phyloP scores from a whole-genome alignment of 2,113 vertebrate genomes.

The Coregonus clupeaformis region DNA sequence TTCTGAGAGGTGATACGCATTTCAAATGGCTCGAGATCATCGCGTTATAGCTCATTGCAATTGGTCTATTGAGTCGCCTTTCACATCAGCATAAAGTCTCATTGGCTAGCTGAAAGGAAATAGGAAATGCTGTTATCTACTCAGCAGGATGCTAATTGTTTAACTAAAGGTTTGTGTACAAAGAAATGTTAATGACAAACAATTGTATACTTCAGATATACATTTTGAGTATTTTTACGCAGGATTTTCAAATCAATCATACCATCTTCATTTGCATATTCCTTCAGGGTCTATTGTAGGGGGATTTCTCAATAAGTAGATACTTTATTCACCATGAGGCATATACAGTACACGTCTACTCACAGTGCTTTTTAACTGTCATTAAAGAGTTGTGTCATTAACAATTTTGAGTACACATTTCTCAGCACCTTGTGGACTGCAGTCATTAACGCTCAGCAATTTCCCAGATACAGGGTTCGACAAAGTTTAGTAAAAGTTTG shows the following conservation, averaged over 20 bases:
- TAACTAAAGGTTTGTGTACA: conserved; percentile 38
- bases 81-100: conserved; percentile 36
- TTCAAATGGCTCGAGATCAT: conserved; percentile 40
- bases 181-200: conserved; percentile 35
- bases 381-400: no score
- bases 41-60: conserved; percentile 37
- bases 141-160: conserved; percentile 42
- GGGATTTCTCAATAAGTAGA: no score
- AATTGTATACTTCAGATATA: conserved; percentile 34
- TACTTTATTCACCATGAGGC: no score
- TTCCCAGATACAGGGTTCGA: no score
- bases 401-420: no score
- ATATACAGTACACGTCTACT: no score
- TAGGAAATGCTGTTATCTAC: conserved; percentile 33
- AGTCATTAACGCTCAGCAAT: no score
- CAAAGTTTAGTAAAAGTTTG: no score
- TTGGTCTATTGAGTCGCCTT: conserved; percentile 49
- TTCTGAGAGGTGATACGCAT: conserved; percentile 47
- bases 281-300: no score
- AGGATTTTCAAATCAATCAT: background rate
- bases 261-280: no score
- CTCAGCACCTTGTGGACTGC: no score
- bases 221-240: conserved; percentile 13
- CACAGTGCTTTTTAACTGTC: no score
- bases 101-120: conserved; percentile 19